Evolutionary conservation across 2,797 vertebrate genomes (phyloP), one percentile per base, ranked within the genome.

Genomic region (Myotis findleyi): DNA sequence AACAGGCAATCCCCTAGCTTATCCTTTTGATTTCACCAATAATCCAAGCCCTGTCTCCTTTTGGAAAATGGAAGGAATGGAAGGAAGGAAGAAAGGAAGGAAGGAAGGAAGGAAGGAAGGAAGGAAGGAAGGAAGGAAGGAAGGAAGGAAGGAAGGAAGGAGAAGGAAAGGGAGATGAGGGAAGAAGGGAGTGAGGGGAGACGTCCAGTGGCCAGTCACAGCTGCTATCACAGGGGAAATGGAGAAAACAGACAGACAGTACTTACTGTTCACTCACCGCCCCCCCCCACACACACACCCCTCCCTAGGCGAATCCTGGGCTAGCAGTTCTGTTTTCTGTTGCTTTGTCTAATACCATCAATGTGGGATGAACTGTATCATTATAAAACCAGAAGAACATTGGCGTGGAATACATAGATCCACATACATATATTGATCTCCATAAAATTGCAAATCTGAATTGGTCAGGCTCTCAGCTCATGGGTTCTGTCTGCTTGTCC

Each of bases 11-110:
- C 57, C 49, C 41, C 87, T 90, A 59, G 36, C 6, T 95, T 91
- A 59, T 57, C 10, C 0, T 76, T 95, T 49, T 87, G 53, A 57
- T 72, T 95, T 21, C 62, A 95, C 95, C 83, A 86, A 33, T 94
- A 6, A 3, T 64, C 87, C 87, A 81, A 76, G 68, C 9, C 82
- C 59, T 88, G 68, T 53, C 76, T 91, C 77, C 64, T 86, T 79
- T 75, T 21, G 53, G 36, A 25, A 72, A 41, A 17, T 30, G 17
- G 64, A 41, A 49, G 16, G 44, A n/a, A 11, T 2, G 9, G 44
- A 30, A 18, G 2, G 44, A 49, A n/a, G 41, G 27, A n/a, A 49
- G 7, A 7, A 11, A 18, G 16, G 41, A 18, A 30, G 7, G 62
- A 9, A 9, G 18, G 68, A 20, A 51, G 18, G 30, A 3, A 23